Conservation (phyloP, 1,140 invertebrate genomes). For the Caligus rogercresseyi region DNA sequence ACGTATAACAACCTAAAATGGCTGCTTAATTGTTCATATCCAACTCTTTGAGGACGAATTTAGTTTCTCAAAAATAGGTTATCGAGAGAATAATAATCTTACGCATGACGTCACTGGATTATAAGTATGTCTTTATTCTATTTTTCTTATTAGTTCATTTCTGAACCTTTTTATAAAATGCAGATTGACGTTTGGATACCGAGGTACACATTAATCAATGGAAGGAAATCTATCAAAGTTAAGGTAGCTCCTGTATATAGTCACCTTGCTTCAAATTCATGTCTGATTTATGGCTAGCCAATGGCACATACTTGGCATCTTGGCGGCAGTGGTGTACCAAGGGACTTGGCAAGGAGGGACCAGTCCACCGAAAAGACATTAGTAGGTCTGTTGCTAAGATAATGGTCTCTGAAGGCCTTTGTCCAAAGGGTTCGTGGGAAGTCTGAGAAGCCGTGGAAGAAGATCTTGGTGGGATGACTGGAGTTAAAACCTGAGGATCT, state of each 20-base stretch:
- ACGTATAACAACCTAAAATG: no score
- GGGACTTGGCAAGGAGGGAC: neutral
- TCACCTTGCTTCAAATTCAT: neutral
- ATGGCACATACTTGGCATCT: constrained; percentile 1
- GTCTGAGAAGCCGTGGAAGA: constrained; percentile 11
- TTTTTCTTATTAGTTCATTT: neutral
- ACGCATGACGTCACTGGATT: no score
- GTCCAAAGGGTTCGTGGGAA: neutral
- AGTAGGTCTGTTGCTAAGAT: neutral
- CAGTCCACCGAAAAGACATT: constrained; percentile 12
- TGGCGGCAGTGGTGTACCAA: constrained; percentile 7
- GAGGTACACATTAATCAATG: no score
- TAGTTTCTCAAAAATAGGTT: no score
- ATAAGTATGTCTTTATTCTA: no score
- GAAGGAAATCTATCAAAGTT: no score
- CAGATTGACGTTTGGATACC: neutral
- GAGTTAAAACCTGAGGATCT: neutral
- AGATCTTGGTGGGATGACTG: constrained; percentile 4
- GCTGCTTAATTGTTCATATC: no score
- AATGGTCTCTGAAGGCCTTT: neutral
- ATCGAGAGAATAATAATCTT: no score
- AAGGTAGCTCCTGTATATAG: no score
- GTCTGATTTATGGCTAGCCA: neutral
- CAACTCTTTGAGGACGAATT: no score
- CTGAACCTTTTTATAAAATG: neutral